phyloP scores from a whole-genome alignment of 2,888 invertebrate species.

The Habroteleia sp. region DNA sequence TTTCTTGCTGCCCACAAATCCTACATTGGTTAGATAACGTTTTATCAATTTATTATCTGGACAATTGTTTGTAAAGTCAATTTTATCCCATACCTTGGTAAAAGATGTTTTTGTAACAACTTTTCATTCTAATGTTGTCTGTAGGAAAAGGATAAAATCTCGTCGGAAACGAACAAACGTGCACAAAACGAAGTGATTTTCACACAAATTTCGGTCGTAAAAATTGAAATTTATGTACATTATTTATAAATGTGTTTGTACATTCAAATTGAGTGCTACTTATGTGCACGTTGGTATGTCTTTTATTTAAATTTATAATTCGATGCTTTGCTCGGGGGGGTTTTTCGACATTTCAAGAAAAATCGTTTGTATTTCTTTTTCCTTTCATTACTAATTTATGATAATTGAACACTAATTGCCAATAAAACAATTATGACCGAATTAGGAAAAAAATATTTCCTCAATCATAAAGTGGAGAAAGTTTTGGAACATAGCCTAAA shows the following conservation, averaged over 20 bases:
- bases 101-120: slow-evolving; percentile 42
- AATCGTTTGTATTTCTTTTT: no score
- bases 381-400: slow-evolving; percentile 11
- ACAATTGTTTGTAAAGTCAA: slow-evolving; percentile 47
- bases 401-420: slow-evolving; percentile 17
- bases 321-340: not conserved
- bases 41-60: slow-evolving; percentile 62
- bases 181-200: slow-evolving; percentile 51
- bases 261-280: slow-evolving; percentile 45
- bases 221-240: slow-evolving; percentile 61
- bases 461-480: slow-evolving; percentile 24
- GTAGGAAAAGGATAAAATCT: slow-evolving; percentile 12
- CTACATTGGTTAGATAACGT: slow-evolving; percentile 27
- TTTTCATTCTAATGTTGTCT: slow-evolving; percentile 30
- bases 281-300: slow-evolving; percentile 26
- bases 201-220: slow-evolving; percentile 40
- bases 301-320: slow-evolving; percentile 50
- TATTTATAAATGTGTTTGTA: slow-evolving; percentile 58
- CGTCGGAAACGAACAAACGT: slow-evolving; percentile 18
- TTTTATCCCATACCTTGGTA: slow-evolving; percentile 34
- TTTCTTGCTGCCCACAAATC: slow-evolving; percentile 53
- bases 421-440: slow-evolving; percentile 6
- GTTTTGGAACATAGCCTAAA: slow-evolving; percentile 52
- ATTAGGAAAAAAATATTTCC: slow-evolving; percentile 22
- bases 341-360: slow-evolving; percentile 7